These are phyloP conservation scores for Paralvinella palmiformis DNA, from an alignment of 1,140 invertebrate species.

Conservation along the genomic window DNA sequence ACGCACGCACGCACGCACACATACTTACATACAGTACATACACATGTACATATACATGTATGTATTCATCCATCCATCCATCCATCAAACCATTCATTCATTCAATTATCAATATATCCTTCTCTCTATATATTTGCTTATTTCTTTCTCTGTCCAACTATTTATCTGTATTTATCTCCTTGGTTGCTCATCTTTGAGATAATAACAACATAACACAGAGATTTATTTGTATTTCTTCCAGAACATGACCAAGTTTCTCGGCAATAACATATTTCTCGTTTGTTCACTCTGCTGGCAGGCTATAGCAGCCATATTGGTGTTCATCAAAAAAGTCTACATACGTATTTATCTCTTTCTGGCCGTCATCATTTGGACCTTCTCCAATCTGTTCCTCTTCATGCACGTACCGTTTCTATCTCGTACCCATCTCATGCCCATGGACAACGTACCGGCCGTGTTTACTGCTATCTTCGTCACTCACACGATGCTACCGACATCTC, in stretches of 20 bases:
- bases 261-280: not conserved
- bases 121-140: too few relatives aligned
- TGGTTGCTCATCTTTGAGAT: not conserved
- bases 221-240: not conserved
- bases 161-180: not conserved
- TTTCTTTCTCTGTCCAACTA: too few relatives aligned
- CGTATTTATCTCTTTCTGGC: constrained; percentile 55
- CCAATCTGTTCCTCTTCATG: constrained; percentile 58
- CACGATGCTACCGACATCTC: constrained; percentile 37
- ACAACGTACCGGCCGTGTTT: constrained; percentile 57
- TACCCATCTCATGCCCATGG: not conserved
- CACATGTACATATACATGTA: too few relatives aligned
- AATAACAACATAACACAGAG: not conserved
- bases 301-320: not conserved
- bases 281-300: not conserved
- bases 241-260: not conserved
- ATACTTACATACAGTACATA: too few relatives aligned
- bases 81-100: too few relatives aligned
- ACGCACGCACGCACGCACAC: too few relatives aligned
- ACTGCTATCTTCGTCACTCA: constrained; percentile 39
- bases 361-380: constrained; percentile 66
- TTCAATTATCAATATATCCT: too few relatives aligned
- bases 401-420: not conserved
- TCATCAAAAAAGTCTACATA: not conserved
- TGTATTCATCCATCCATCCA: too few relatives aligned